Conservation (phyloP, 2,797 vertebrate species). For the Odontamblyopus rebecca region DNA sequence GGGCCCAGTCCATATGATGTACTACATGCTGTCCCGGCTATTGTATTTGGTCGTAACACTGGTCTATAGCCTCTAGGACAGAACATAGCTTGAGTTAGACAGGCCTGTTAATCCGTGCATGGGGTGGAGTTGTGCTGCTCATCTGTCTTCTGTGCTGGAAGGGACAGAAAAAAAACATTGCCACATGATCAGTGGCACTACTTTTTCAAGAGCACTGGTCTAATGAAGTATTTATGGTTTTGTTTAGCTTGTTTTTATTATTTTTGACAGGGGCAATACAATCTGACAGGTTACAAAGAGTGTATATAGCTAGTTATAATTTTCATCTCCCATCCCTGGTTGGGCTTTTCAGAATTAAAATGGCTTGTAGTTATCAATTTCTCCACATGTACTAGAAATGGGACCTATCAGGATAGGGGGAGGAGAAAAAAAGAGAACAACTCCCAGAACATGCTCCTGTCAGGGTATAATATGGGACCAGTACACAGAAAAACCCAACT, state of each 20-base stretch:
- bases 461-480: too few species aligned
- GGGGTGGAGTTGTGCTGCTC: not conserved
- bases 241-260: not conserved
- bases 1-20: not conserved
- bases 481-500: too few species aligned
- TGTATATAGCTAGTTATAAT: not conserved
- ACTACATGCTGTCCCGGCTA: not conserved
- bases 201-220: not conserved
- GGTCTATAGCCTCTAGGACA: constrained; percentile 3
- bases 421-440: too few species aligned
- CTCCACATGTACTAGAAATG: too few species aligned
- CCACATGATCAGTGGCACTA: not conserved
- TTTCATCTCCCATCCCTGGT: not conserved
- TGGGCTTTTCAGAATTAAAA: not conserved
- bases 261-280: not conserved
- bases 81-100: constrained; percentile 10
- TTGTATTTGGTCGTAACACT: constrained; percentile 10
- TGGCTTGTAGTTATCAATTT: too few species aligned
- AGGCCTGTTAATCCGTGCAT: constrained; percentile 7
- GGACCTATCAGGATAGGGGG: too few species aligned
- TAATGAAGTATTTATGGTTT: not conserved
- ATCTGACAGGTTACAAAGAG: not conserved
- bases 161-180: not conserved
- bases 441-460: too few species aligned
- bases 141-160: not conserved